Evolutionary conservation across 2,888 invertebrate species (phyloP).

Genomic region (Poecilus cupreus): DNA sequence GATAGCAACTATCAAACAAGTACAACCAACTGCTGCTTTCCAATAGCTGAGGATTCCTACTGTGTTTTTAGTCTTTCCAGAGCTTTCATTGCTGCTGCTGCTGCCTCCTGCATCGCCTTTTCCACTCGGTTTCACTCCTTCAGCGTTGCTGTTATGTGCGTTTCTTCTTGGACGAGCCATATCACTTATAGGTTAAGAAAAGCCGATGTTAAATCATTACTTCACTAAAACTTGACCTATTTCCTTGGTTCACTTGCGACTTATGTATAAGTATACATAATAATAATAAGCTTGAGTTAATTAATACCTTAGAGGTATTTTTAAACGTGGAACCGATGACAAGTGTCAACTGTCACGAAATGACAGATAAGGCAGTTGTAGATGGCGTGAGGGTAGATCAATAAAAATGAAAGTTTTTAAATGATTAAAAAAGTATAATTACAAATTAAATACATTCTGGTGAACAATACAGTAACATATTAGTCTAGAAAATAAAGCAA

Average conservation of each 20-base stretch:
- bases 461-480: neutral
- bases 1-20: conserved; percentile 81
- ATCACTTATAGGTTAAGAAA: neutral
- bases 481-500: conserved; percentile 2
- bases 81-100: conserved; percentile 72
- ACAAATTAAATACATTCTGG: neutral
- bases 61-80: conserved; percentile 65
- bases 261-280: neutral
- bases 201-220: conserved; percentile 11
- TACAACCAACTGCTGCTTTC: conserved; percentile 78
- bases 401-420: neutral
- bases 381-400: neutral
- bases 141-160: conserved; percentile 53
- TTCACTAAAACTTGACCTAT: neutral
- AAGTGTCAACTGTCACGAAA: conserved; percentile 12
- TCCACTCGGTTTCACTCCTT: conserved; percentile 61
- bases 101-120: conserved; percentile 64
- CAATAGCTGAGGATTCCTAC: conserved; percentile 71
- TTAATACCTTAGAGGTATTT: neutral
- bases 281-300: neutral
- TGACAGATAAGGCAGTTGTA: neutral
- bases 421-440: neutral
- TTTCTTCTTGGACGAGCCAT: conserved; percentile 62
- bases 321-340: conserved; percentile 5
- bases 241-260: neutral